phyloP scores from a whole-genome alignment of 2,888 invertebrate genomes.

The Atrina japonica region DNA sequence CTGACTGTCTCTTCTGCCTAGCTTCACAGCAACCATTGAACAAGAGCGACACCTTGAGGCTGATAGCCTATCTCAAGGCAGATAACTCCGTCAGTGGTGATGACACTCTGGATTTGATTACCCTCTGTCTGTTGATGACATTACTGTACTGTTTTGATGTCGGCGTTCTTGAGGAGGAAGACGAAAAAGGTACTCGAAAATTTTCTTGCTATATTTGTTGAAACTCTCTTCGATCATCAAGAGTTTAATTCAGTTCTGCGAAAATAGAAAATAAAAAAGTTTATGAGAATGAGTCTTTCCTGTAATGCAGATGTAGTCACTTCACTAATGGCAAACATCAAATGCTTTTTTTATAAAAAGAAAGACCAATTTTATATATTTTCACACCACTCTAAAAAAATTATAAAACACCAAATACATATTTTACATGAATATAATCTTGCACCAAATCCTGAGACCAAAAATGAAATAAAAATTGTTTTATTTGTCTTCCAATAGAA shows the following conservation, averaged over 20 bases:
- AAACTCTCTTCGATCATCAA: not conserved
- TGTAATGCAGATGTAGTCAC: too few relatives aligned
- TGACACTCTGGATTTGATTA: slow-evolving; percentile 90
- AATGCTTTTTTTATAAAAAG: too few relatives aligned
- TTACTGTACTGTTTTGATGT: slow-evolving; percentile 91
- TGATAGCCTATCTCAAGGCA: slow-evolving; percentile 73
- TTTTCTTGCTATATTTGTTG: too few relatives aligned
- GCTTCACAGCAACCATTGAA: slow-evolving; percentile 89
- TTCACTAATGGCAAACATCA: too few relatives aligned
- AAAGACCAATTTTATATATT: too few relatives aligned
- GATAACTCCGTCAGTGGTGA: slow-evolving; percentile 80
- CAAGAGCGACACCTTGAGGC: slow-evolving; percentile 85
- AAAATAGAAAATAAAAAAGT: not conserved
- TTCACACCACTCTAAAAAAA: too few relatives aligned
- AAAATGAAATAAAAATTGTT: too few relatives aligned
- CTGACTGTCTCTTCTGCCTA: slow-evolving; percentile 89
- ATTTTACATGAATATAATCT: too few relatives aligned
- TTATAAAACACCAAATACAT: too few relatives aligned
- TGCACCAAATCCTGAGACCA: too few relatives aligned
- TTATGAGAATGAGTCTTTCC: not conserved
- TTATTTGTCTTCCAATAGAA: too few relatives aligned
- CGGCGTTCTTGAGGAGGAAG: slow-evolving; percentile 84
- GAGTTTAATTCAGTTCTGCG: not conserved
- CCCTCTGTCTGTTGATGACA: slow-evolving; percentile 90
- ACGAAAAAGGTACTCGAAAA: slow-evolving; percentile 80